A percentile compares a stretch with the other conserved stretches of the same genome.
These are phyloP conservation scores for Eupleurogrammus muticus DNA, from an alignment of 2,797 vertebrate species.

Conservation along the genomic window DNA sequence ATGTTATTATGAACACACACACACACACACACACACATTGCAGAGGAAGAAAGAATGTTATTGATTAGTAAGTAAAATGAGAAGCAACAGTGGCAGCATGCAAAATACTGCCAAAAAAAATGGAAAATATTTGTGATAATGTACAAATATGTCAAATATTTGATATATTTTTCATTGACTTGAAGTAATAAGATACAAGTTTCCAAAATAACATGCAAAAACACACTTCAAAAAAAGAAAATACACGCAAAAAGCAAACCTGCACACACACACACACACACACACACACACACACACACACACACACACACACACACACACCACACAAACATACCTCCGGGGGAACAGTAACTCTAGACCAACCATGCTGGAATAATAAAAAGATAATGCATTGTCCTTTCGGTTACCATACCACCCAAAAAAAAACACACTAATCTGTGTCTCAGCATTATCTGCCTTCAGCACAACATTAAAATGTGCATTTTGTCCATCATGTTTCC, in stretches of 20 bases:
- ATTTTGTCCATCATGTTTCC: not conserved
- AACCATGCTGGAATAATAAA: constrained; percentile 83
- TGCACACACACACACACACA: constrained; percentile 26
- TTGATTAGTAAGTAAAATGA: not conserved
- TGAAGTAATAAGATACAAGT: not conserved
- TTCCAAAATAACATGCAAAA: not conserved
- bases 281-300: constrained; percentile 54
- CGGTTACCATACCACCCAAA: constrained; percentile 1
- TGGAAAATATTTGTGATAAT: constrained; percentile 1
- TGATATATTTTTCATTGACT: not conserved
- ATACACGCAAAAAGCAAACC: no score
- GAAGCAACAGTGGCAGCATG: not conserved
- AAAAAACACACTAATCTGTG: not conserved
- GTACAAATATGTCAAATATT: constrained; percentile 1
- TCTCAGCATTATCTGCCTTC: not conserved
- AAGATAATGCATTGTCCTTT: constrained; percentile 48
- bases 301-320: no score
- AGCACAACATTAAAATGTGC: not conserved
- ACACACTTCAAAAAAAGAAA: constrained; percentile 5
- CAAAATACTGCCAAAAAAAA: not conserved
- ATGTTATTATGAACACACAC: not conserved
- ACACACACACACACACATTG: not conserved
- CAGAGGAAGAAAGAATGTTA: not conserved
- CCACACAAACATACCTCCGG: constrained; percentile 79
- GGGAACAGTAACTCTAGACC: constrained; percentile 85